Evolutionary conservation across 2,113 vertebrate genomes (phyloP).

Genomic region (Calypte anna): DNA sequence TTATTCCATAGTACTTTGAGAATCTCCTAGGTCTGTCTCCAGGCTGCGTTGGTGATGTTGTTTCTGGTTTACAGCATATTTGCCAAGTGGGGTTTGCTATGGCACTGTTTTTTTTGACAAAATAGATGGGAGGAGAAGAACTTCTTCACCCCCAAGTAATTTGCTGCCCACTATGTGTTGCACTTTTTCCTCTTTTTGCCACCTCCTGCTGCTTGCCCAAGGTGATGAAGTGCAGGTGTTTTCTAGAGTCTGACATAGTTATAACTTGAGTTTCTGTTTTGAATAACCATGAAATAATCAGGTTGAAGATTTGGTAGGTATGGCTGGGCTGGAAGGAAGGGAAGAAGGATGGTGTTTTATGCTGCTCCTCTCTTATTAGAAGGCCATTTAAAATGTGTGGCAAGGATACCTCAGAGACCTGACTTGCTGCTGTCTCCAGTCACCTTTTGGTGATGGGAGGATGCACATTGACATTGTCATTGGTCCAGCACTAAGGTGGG

Average conservation of each 20-base stretch:
- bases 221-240: not conserved
- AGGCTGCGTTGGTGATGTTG: fast-evolving
- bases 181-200: not conserved
- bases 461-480: not conserved
- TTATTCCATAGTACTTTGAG: not conserved
- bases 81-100: not conserved
- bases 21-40: not conserved
- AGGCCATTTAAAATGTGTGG: slow-evolving; percentile 12
- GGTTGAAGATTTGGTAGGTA: not conserved
- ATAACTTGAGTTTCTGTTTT: not conserved
- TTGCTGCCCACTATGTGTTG: not conserved
- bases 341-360: not conserved
- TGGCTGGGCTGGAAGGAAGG: not conserved
- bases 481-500: fast-evolving
- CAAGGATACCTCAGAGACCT: not conserved
- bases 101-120: too few relatives aligned
- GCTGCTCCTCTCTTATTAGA: not conserved
- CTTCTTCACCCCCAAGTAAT: not conserved
- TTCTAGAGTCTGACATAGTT: not conserved
- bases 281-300: not conserved
- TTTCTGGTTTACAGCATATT: fast-evolving
- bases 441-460: not conserved
- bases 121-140: not conserved
- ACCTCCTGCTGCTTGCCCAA: not conserved
- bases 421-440: not conserved